Conservation (phyloP, 1,140 invertebrate species). For the Gryllus bimaculatus region DNA sequence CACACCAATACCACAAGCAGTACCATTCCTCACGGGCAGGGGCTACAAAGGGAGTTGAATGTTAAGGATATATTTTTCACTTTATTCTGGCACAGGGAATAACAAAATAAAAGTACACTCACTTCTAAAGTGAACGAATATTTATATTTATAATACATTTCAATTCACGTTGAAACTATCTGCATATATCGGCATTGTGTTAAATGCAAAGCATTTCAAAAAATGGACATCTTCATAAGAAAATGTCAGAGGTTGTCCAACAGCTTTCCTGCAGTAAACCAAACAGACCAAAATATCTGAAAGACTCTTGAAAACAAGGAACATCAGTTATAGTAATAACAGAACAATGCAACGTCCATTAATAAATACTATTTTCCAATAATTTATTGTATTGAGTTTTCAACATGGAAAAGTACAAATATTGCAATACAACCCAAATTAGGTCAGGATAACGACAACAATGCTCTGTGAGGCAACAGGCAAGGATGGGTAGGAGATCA, state of each 20-base stretch:
- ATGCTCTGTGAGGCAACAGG: slow-evolving; percentile 24
- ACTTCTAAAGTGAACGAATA: slow-evolving; percentile 5
- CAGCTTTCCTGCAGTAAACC: not conserved
- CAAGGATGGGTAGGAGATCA: not conserved
- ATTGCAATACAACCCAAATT: slow-evolving; percentile 41
- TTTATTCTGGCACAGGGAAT: not conserved
- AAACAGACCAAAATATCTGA: slow-evolving; percentile 6
- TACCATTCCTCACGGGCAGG: not conserved
- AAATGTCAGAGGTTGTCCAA: not conserved
- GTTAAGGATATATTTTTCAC: not conserved
- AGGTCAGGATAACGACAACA: slow-evolving; percentile 34
- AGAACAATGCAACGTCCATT: slow-evolving; percentile 7
- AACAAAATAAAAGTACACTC: slow-evolving; percentile 1
- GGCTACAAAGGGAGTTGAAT: not conserved
- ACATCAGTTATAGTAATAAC: not conserved
- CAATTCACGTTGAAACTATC: not conserved
- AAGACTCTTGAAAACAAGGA: not conserved
- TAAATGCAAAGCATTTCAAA: not conserved
- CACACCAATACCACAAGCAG: not conserved
- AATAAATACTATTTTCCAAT: slow-evolving; percentile 27
- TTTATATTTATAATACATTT: slow-evolving; percentile 6
- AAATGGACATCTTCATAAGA: not conserved
- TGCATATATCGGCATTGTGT: not conserved
- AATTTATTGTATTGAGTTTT: slow-evolving; percentile 36
- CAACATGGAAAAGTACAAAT: slow-evolving; percentile 44